phyloP scores from a whole-genome alignment of 2,113 vertebrate genomes.

The Hiodon alosoides region DNA sequence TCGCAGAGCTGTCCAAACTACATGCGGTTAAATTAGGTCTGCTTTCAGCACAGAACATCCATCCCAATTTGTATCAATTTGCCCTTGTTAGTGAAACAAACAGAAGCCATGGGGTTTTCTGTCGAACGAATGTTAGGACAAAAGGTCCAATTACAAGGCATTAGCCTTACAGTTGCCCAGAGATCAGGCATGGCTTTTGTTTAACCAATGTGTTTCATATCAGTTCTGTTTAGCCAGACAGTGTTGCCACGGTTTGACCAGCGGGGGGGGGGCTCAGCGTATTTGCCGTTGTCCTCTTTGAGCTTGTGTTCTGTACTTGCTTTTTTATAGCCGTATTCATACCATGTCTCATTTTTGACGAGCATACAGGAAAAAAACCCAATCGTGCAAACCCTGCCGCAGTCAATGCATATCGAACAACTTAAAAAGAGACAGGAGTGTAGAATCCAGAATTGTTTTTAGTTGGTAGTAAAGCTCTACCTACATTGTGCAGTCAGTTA shows the following conservation, averaged over 20 bases:
- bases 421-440: too few relatives aligned
- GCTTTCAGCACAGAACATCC: conserved; percentile 8
- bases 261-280: not conserved
- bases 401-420: too few relatives aligned
- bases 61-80: conserved; percentile 25
- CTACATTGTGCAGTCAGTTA: too few relatives aligned
- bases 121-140: conserved; percentile 5
- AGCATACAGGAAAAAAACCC: too few relatives aligned
- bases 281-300: too few relatives aligned
- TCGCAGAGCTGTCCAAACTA: not conserved
- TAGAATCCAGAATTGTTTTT: too few relatives aligned
- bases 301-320: not conserved
- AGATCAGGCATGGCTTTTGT: conserved; percentile 7
- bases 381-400: too few relatives aligned
- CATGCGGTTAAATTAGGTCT: conserved; percentile 5
- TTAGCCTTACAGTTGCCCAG: conserved; percentile 15
- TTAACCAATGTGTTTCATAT: not conserved
- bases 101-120: conserved; percentile 9
- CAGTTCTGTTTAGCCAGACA: not conserved
- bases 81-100: conserved; percentile 25
- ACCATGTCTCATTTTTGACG: too few relatives aligned
- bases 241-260: not conserved
- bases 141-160: conserved; percentile 21
- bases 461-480: too few relatives aligned
- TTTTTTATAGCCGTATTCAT: not conserved